phyloP scores from a whole-genome alignment of 2,113 vertebrate genomes.

The Myrmophylax atrothorax region DNA sequence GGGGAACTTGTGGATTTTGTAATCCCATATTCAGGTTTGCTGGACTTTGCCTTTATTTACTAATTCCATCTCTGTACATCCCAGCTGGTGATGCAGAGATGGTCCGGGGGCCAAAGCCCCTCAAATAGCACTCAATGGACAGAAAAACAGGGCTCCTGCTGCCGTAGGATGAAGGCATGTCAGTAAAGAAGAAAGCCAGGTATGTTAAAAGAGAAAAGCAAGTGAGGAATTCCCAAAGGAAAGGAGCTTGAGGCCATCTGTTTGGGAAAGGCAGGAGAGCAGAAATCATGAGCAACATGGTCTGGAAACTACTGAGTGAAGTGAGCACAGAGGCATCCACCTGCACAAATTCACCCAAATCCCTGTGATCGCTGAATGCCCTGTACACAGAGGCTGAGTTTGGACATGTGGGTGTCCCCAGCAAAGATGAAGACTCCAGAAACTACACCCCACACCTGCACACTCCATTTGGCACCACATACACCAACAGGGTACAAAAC shows the following conservation, averaged over 20 bases:
- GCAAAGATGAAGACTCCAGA: neutral
- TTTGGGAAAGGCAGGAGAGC: neutral
- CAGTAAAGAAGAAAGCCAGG: neutral
- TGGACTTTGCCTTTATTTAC: neutral
- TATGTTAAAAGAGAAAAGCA: neutral
- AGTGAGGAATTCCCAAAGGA: neutral
- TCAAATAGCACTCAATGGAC: neutral
- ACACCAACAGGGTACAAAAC: rapidly evolving
- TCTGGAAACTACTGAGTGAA: neutral
- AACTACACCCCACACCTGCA: neutral
- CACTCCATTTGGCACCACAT: rapidly evolving
- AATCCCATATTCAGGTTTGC: neutral
- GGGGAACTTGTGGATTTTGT: neutral
- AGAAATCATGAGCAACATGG: neutral
- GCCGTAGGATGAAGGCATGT: neutral
- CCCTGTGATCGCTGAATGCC: rapidly evolving
- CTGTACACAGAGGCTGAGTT: rapidly evolving
- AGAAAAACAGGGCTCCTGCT: neutral
- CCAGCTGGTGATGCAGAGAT: neutral
- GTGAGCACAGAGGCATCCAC: neutral
- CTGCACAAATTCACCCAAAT: neutral
- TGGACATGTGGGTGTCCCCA: rapidly evolving
- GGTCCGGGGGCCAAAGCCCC: neutral
- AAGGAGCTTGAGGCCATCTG: neutral
- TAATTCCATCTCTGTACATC: neutral